Base-by-base conservation (phyloP, 1,140 invertebrate genomes). In the Drosophila albomicans region DNA sequence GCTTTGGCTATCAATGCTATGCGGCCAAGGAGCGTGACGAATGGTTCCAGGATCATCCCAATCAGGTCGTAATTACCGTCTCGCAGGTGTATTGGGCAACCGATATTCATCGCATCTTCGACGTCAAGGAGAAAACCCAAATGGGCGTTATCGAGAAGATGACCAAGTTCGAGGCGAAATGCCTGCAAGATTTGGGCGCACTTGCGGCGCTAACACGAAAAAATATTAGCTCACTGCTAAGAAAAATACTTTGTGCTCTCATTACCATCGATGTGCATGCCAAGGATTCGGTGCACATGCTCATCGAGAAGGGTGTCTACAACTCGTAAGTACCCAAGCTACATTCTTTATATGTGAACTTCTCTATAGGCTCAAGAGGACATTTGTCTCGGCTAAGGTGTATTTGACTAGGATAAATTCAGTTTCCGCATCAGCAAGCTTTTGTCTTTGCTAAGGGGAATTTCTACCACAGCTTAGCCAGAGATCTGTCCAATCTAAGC, bases 211-310 rank as follows among this genome's bases (percentile, higher is more conserved):
- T 98, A 52, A 97, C 97, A 0, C 93, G 97, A 51, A 95, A 94
- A 38, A 95, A 96, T 82, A 92, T 98, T 1, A 93, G 94, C 6
- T 94, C 94, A 69, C 93, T 98, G 38, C 94, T 96, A 41, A 93
- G 97, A 32, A 95, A 95, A 49, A 94, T 97, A 5, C 93, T 98
- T 0, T 96, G 96, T 68, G 96, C 97, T 11, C 93, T 98, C 1
- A 97, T 98, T 58, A 98, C 97, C 0, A 94, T 98, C 5, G 97
- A 98, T 93, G 97, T 98, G 0, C 97, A 98, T 82, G 96, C 96
- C 5, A 94, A 97, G 84, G 97, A 98, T 88, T 97, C 96, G 11
- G 95, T 98, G 10, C 94, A 94, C 0, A 95, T 95, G 71, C 94
- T 98, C 89, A 95, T 97, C 1, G 94, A 95, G 68, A 95, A 94